phyloP scores from a whole-genome alignment of 2,113 vertebrate genomes.

The Donacobius atricapilla region DNA sequence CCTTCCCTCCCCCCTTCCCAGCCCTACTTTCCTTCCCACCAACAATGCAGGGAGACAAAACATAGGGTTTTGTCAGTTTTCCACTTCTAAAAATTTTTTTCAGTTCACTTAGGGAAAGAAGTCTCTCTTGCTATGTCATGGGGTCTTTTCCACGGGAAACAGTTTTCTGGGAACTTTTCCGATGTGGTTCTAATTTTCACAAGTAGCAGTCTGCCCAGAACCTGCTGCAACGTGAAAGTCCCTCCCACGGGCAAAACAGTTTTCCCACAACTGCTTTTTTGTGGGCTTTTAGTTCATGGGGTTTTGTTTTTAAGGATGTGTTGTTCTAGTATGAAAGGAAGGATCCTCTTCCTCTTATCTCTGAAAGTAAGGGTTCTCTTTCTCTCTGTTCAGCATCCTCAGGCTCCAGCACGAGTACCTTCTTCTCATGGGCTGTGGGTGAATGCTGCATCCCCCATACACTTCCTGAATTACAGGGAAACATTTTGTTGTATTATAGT shows the following conservation, averaged over 20 bases:
- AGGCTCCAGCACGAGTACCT: too few relatives aligned
- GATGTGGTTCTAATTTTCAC: neutral
- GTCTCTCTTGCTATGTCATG: neutral
- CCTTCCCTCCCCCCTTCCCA: neutral
- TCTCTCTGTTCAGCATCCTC: neutral
- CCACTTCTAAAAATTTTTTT: neutral
- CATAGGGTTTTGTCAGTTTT: neutral
- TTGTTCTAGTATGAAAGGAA: neutral
- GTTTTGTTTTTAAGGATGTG: neutral
- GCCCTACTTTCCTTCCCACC: neutral
- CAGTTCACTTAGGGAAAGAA: neutral
- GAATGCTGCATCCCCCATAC: neutral
- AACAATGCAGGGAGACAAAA: neutral
- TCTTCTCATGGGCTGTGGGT: neutral
- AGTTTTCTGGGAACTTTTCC: neutral
- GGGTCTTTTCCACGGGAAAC: neutral
- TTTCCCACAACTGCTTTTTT: neutral
- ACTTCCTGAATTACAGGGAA: neutral
- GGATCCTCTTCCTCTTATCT: neutral
- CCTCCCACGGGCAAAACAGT: fast-evolving
- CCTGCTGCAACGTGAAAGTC: neutral
- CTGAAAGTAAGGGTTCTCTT: neutral
- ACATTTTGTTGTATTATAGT: too few relatives aligned
- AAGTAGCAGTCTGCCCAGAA: neutral
- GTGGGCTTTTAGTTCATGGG: neutral